Conservation (phyloP, 2,797 vertebrate genomes). For the Halcyon leucocephala region DNA sequence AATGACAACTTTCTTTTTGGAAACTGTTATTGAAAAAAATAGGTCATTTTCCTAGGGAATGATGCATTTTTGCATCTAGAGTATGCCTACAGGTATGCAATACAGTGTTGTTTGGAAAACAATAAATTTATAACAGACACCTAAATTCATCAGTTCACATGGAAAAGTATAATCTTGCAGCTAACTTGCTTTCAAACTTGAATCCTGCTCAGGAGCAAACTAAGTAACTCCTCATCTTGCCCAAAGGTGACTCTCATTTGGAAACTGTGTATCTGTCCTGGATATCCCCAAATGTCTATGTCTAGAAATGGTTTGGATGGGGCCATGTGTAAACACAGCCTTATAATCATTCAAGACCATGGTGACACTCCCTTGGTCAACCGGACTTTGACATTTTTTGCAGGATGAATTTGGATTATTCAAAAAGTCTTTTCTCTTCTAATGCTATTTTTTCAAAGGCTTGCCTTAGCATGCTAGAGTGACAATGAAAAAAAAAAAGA, state of each 20-base stretch:
- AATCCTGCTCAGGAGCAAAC: background rate
- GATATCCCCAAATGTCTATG: background rate
- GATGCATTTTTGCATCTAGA: background rate
- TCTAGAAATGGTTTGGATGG: background rate
- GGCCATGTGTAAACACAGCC: background rate
- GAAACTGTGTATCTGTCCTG: fast-evolving
- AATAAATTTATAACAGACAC: background rate
- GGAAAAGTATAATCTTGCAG: background rate
- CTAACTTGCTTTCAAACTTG: background rate
- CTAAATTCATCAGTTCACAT: fast-evolving
- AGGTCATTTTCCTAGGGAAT: background rate
- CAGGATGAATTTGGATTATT: background rate
- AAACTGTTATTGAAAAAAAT: background rate
- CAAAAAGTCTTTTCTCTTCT: background rate
- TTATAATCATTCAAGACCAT: background rate
- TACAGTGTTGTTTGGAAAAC: background rate
- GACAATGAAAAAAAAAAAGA: background rate
- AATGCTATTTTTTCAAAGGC: background rate
- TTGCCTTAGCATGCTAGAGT: background rate
- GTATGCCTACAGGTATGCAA: background rate
- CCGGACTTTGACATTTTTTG: background rate
- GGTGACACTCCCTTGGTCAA: background rate
- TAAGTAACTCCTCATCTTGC: background rate
- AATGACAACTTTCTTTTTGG: background rate
- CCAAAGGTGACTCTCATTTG: background rate